A percentile compares a stretch with the other conserved stretches of the same genome.
These are phyloP conservation scores for Lasioglossum pauxillum DNA, from an alignment of 2,888 invertebrate genomes.

Conservation along the genomic window DNA sequence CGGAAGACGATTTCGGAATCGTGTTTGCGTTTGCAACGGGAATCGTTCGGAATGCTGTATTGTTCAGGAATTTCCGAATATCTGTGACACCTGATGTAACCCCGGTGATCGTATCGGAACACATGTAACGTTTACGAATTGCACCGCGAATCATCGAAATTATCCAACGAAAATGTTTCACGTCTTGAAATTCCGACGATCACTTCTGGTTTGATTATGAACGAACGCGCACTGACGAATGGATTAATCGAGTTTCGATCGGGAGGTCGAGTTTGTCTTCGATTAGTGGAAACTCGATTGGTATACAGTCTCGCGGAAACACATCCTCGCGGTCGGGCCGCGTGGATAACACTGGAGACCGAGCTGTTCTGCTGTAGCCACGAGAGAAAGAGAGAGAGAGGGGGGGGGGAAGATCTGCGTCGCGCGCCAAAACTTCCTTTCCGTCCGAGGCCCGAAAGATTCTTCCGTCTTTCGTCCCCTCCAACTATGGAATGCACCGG, in stretches of 20 bases:
- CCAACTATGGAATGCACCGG: not conserved
- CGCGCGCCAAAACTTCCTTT: constrained; percentile 41
- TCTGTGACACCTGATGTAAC: not conserved
- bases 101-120: not conserved
- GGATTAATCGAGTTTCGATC: not conserved
- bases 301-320: not conserved
- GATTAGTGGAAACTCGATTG: not conserved
- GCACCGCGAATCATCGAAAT: not conserved
- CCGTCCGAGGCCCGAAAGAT: not conserved
- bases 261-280: not conserved
- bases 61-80: not conserved
- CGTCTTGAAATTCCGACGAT: not conserved
- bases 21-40: not conserved
- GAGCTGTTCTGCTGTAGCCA: constrained; percentile 26
- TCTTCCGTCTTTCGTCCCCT: not conserved
- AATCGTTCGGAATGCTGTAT: not conserved
- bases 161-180: not conserved
- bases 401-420: constrained; percentile 18
- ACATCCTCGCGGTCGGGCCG: constrained; percentile 58
- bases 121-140: not conserved
- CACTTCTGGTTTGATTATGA: not conserved
- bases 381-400: constrained; percentile 9
- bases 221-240: not conserved
- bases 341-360: constrained; percentile 61
- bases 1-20: not conserved